phyloP scores from a whole-genome alignment of 2,113 vertebrate genomes.

The Tichodroma muraria region DNA sequence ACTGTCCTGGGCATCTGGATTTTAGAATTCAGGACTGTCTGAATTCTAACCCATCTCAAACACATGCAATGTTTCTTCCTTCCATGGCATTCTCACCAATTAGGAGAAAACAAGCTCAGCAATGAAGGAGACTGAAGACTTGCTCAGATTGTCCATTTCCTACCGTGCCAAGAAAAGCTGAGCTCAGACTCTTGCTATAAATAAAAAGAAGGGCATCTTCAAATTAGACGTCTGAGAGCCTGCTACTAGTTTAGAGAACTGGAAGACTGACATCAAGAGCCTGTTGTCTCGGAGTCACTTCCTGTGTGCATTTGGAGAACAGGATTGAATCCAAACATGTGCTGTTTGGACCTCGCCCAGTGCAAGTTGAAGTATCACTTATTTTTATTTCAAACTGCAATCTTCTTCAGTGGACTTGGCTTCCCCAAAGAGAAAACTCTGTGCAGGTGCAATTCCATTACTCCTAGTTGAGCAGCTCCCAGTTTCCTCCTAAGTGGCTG shows the following conservation, averaged over 20 bases:
- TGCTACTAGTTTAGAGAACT: neutral
- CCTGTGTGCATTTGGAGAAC: neutral
- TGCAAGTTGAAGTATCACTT: neutral
- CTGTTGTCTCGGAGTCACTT: neutral
- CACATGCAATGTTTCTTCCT: neutral
- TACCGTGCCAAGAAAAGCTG: neutral
- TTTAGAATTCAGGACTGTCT: neutral
- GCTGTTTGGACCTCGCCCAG: neutral
- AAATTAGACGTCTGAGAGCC: neutral
- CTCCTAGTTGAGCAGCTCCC: neutral
- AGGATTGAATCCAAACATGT: neutral
- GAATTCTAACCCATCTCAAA: neutral
- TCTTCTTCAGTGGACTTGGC: neutral
- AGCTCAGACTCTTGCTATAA: neutral
- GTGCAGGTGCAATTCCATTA: neutral
- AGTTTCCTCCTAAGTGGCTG: neutral
- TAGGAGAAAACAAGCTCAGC: neutral
- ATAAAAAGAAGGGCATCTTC: neutral
- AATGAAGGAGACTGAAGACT: neutral
- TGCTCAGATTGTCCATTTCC: neutral
- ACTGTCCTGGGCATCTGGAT: neutral
- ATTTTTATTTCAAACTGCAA: neutral
- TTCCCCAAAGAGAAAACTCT: neutral
- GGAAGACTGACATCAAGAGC: neutral
- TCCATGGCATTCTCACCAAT: neutral